Evolutionary conservation across 2,113 vertebrate species (phyloP), one percentile per base, ranked within the genome.

Genomic region (Passer montanus): DNA sequence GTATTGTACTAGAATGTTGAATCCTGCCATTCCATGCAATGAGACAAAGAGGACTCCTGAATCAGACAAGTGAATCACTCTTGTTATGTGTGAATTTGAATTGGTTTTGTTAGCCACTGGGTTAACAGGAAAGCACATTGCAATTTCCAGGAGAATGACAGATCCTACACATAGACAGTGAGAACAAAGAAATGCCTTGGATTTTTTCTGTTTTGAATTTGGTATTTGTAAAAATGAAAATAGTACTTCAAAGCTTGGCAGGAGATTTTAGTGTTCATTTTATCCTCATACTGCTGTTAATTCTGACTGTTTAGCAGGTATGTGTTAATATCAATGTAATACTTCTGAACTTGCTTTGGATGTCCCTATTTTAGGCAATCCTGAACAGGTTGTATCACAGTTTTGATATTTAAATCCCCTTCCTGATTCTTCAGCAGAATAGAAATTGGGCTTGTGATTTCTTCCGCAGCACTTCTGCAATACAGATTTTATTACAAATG

Each of bases 401-500:
- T 73, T 94, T 91, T 39, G 24, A 56, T 89, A 43, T 77, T 92
- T 76, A 68, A 85, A 60, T 37, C n/a, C 18, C 7, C 21, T 89
- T 84, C 55, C 53, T 68, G 70, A 74, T 86, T 89, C 56, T 82
- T 84, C 84, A 87, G 43, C 69, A 84, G 60, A 88, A 81, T 26
- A 84, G 43, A 86, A 91, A 95, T 56, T 4, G 5, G 13, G 41
- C n/a, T 84, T 53, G 18, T 3, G 6, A 39, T 62, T 55, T 92
- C 53, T 95, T 90, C 73, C n/a, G 49, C 35, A 35, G 63, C 8
- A 9, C 21, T 74, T 82, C 92, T 86, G 62, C 68, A 55, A 83
- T 64, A 88, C 87, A 72, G 85, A 69, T 82, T 72, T 93, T 94
- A 87, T 88, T 90, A 84, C 64, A 95, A 97, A 96, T 95, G 88